phyloP scores from a whole-genome alignment of 2,113 vertebrate genomes.

The Catharus minimus region DNA sequence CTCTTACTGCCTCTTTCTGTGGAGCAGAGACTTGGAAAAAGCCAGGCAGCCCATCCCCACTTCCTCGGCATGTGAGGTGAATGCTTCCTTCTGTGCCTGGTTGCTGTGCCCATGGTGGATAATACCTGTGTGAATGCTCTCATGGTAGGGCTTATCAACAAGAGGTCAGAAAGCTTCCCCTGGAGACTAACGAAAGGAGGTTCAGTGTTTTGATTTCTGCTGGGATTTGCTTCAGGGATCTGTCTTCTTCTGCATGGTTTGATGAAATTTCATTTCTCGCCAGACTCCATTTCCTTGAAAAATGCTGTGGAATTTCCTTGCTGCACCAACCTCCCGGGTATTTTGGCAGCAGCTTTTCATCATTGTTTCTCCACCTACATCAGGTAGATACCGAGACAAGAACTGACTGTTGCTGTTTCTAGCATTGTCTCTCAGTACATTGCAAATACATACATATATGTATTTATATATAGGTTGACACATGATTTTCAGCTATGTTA shows the following conservation, averaged over 20 bases:
- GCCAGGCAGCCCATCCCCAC: neutral
- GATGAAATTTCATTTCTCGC: constrained; percentile 6
- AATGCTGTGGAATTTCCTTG: constrained; percentile 55
- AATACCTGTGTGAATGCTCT: neutral
- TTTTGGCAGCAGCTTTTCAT: constrained; percentile 72
- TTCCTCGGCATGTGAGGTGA: neutral
- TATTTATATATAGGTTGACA: neutral
- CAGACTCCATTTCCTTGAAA: constrained; percentile 39
- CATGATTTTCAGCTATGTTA: neutral
- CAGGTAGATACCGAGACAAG: constrained; percentile 31
- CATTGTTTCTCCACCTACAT: constrained; percentile 67
- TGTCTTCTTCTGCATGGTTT: neutral
- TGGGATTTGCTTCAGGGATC: neutral
- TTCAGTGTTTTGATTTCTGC: neutral
- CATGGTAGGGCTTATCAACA: neutral
- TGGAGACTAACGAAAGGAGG: neutral
- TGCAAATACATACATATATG: neutral
- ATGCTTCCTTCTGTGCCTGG: neutral
- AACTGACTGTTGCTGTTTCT: neutral
- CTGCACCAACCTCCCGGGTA: neutral
- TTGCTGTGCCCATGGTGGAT: accelerated
- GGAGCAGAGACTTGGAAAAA: neutral
- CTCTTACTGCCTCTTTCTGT: neutral
- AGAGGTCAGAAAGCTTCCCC: neutral
- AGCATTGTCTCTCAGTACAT: neutral